Conservation (phyloP, 2,888 invertebrate genomes). For the Imbricaverruca yamaguchii region DNA sequence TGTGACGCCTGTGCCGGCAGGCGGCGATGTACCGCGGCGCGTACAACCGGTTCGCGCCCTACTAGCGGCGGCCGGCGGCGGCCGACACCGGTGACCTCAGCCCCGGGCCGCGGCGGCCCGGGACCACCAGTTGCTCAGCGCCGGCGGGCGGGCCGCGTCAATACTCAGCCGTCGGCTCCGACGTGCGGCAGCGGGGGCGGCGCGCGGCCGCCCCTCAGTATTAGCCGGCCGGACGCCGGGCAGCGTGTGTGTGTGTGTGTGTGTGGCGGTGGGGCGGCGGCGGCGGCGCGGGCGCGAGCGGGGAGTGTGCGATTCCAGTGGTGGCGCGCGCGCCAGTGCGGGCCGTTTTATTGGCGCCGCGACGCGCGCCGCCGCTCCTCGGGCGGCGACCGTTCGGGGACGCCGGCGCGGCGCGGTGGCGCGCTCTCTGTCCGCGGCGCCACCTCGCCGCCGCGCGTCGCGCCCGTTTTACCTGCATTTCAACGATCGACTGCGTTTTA, state of each 20-base stretch:
- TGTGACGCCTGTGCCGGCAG: neutral
- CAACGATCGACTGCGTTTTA: too few species aligned
- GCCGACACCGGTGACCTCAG: neutral
- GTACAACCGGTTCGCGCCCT: conserved; percentile 90
- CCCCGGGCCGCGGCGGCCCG: neutral
- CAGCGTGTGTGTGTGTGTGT: too few species aligned
- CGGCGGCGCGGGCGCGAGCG: neutral
- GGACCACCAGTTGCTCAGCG: neutral
- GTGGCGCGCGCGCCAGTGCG: too few species aligned
- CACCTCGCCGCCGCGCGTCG: too few species aligned
- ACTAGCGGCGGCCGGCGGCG: conserved; percentile 49
- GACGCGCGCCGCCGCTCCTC: too few species aligned
- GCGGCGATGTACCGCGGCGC: conserved; percentile 76
- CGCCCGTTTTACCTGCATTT: too few species aligned
- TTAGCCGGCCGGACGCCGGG: neutral
- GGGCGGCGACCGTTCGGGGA: too few species aligned
- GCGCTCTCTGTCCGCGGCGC: too few species aligned
- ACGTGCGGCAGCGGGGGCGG: neutral
- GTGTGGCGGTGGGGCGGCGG: neutral
- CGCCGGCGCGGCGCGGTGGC: too few species aligned
- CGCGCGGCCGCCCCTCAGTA: neutral
- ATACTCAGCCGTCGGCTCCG: neutral
- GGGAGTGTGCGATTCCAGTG: too few species aligned
- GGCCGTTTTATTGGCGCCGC: too few species aligned
- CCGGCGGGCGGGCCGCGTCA: neutral